Evolutionary conservation across 1,140 invertebrate species (phyloP), one percentile per base, ranked within the genome.

Genomic region (Drosophila saltans): DNA sequence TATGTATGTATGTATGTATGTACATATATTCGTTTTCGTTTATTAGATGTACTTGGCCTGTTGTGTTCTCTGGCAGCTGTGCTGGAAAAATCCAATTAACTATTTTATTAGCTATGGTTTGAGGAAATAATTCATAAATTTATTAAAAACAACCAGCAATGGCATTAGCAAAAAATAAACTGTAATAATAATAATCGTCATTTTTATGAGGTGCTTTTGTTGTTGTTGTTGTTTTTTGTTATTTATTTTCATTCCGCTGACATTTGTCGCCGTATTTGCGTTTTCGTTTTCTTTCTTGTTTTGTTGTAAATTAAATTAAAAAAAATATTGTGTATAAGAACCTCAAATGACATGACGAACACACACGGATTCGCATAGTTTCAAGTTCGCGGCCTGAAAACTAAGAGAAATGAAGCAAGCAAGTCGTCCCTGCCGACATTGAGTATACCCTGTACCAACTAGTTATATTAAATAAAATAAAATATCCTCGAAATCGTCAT

Each of bases 41-140:
- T 59, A 59, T 70, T 48, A 26, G 11, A 48, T 69, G 67, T 70
- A 62, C 56, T 65, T 75, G 58, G 58, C 58, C 33, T 40, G 11
- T n/a, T 21, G 5, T 58, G 56, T 58, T 55, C 16, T 66, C 36
- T 55, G 61, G 78, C 81, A 84, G 82, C 82, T 88, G 82, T 81
- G 68, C 80, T 89, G 85, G 85, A 90, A 89, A 89, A 89, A 84
- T 89, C 85, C 82, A 89, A 89, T 89, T 89, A 89, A 89, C 80
- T 72, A 70, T 89, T 89, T 89, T 89, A 89, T 89, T 90, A 89
- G 84, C 84, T 84, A 89, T 90, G 84, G 85, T 84, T 81, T 52
- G 81, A 69, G 70, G 78, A 89, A 78, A 90, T 90, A 89, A 89
- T 89, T 90, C 85, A 89, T 89, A 89, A 89, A 89, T 88, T 88